Evolutionary conservation across 2,888 invertebrate species (phyloP).

Genomic region (Andrena minutula): DNA sequence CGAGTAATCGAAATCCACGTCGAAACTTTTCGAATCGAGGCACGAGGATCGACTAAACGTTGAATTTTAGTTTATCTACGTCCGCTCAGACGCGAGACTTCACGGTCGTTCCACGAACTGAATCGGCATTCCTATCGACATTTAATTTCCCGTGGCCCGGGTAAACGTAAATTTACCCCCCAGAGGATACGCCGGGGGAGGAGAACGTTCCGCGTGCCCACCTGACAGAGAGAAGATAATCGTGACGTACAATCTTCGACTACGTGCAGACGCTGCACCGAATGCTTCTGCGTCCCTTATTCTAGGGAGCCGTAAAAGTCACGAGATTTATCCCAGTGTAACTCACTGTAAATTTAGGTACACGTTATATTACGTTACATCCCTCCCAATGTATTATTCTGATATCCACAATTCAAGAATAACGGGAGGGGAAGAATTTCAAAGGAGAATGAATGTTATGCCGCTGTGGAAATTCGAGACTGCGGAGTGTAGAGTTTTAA

Average conservation of each 20-base stretch:
- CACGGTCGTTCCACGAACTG: constrained; percentile 43
- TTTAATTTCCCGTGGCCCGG: constrained; percentile 71
- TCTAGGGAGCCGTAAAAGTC: constrained; percentile 5
- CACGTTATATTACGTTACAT: neutral
- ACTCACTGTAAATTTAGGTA: neutral
- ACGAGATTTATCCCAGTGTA: neutral
- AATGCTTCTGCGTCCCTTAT: neutral
- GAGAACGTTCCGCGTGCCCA: constrained; percentile 14
- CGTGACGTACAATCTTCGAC: constrained; percentile 33
- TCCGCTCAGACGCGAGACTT: constrained; percentile 20
- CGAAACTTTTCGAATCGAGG: constrained; percentile 49
- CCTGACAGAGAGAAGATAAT: constrained; percentile 51
- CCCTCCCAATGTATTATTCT: neutral
- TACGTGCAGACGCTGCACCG: neutral
- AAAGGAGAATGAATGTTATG: neutral
- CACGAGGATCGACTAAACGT: constrained; percentile 58
- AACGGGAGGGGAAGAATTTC: neutral
- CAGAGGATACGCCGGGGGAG: constrained; percentile 26
- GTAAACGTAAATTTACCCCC: constrained; percentile 63
- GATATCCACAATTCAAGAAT: neutral
- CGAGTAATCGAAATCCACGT: constrained; percentile 56
- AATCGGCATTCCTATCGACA: constrained; percentile 69
- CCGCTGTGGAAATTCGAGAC: neutral
- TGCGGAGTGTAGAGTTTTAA: too few relatives aligned
- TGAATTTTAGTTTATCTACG: constrained; percentile 66